A percentile compares a stretch with the other conserved stretches of the same genome.
Evolutionary conservation across 2,797 vertebrate species (phyloP).

Genomic region (Coracias cyanogaster): DNA sequence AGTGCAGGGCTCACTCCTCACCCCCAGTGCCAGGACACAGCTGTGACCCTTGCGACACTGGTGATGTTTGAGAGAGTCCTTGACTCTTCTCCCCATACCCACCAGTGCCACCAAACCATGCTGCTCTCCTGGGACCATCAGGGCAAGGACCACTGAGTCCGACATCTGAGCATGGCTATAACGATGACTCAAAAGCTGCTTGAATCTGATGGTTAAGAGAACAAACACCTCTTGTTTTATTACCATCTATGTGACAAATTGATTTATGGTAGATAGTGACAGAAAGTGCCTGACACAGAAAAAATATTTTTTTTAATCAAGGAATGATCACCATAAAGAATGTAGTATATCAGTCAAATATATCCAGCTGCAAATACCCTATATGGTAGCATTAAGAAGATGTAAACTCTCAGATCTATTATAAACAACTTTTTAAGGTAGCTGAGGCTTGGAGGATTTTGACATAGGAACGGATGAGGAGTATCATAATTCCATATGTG

Average conservation of each 20-base stretch:
- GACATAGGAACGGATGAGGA: constrained; percentile 56
- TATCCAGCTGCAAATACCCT: constrained; percentile 51
- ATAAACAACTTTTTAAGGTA: constrained; percentile 65
- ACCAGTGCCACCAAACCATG: neutral
- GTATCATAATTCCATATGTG: constrained; percentile 62
- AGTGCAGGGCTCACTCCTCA: neutral
- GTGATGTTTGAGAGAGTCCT: neutral
- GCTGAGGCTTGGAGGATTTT: constrained; percentile 67
- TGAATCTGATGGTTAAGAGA: neutral
- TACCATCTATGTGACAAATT: constrained; percentile 52
- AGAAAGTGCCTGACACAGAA: constrained; percentile 59
- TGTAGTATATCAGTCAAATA: constrained; percentile 64
- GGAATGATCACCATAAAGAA: constrained; percentile 67
- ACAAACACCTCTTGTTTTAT: constrained; percentile 49
- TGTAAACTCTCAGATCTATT: constrained; percentile 51
- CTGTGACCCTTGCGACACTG: neutral
- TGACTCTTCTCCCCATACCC: neutral
- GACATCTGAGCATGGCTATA: accelerated
- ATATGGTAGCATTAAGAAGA: constrained; percentile 65
- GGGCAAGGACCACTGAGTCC: neutral
- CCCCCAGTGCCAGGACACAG: accelerated
- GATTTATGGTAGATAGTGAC: constrained; percentile 45
- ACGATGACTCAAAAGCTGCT: neutral
- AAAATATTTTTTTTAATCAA: constrained; percentile 71
- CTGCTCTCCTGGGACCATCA: neutral